phyloP scores from a whole-genome alignment of 2,888 invertebrate species.

The Lasioglossum lativentre region DNA sequence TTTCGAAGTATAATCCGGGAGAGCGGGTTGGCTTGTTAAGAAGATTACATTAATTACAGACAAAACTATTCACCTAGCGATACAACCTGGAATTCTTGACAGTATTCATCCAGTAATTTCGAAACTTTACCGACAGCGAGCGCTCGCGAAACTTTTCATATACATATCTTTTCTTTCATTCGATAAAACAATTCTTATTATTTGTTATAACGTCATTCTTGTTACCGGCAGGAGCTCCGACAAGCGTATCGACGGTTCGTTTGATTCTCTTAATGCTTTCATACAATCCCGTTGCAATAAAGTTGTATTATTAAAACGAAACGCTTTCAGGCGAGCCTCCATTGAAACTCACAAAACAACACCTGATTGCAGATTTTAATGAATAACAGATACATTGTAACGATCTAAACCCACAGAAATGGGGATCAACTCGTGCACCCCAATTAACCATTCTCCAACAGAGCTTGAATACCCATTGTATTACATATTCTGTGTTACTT shows the following conservation, averaged over 20 bases:
- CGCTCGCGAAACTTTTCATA: background rate
- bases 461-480: conserved; percentile 10
- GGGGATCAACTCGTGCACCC: conserved; percentile 9
- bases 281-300: conserved; percentile 11
- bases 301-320: conserved; percentile 19
- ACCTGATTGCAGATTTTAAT: conserved; percentile 20
- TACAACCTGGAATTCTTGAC: background rate
- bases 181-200: background rate
- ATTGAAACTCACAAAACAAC: conserved; percentile 14
- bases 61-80: background rate
- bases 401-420: conserved; percentile 16
- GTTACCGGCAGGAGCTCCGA: background rate
- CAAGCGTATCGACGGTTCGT: conserved; percentile 10
- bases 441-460: conserved; percentile 31
- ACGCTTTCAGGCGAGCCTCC: conserved; percentile 16
- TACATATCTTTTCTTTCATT: background rate
- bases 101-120: background rate
- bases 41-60: conserved; percentile 19
- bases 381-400: conserved; percentile 25
- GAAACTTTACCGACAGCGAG: background rate
- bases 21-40: conserved; percentile 25
- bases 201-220: background rate
- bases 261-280: conserved; percentile 5
- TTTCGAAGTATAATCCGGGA: conserved; percentile 37
- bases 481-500: background rate